Conservation (phyloP, 2,888 invertebrate genomes). For the Gerosis bhagava region DNA sequence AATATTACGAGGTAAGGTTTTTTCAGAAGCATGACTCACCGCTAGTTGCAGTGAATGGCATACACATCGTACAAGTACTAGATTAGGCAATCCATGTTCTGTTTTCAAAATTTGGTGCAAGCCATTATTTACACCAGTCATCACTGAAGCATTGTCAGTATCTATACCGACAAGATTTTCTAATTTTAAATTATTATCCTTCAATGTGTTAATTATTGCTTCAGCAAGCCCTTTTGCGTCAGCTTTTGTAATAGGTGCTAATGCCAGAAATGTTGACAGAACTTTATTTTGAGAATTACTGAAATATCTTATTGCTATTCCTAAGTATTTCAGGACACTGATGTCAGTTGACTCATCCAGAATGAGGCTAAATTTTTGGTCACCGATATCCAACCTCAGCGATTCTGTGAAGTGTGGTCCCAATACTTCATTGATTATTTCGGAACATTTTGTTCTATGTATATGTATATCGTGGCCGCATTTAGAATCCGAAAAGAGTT, state of each 20-base stretch:
- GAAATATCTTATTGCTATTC: too few species aligned
- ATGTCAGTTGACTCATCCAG: too few species aligned
- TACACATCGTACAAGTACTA: constrained; percentile 15
- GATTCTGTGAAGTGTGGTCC: too few species aligned
- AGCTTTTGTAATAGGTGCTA: constrained; percentile 21
- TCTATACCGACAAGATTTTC: neutral
- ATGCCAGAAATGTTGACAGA: too few species aligned
- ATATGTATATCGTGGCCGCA: too few species aligned
- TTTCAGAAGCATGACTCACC: constrained; percentile 36
- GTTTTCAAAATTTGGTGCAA: neutral
- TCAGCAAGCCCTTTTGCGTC: neutral
- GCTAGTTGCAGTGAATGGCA: constrained; percentile 39
- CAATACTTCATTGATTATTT: too few species aligned
- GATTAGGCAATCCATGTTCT: neutral
- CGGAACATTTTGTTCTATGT: too few species aligned
- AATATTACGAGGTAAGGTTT: constrained; percentile 37
- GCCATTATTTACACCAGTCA: neutral
- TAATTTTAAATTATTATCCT: neutral
- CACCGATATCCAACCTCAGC: too few species aligned
- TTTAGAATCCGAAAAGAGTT: too few species aligned
- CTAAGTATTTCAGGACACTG: too few species aligned
- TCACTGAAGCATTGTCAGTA: neutral
- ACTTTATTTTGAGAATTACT: too few species aligned
- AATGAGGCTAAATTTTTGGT: too few species aligned
- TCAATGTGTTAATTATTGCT: neutral